Percentiles rank a stretch among this genome's conserved stretches.
These are phyloP conservation scores for Mylabris phalerata DNA, from an alignment of 1,140 invertebrate genomes.

Conservation along the genomic window DNA sequence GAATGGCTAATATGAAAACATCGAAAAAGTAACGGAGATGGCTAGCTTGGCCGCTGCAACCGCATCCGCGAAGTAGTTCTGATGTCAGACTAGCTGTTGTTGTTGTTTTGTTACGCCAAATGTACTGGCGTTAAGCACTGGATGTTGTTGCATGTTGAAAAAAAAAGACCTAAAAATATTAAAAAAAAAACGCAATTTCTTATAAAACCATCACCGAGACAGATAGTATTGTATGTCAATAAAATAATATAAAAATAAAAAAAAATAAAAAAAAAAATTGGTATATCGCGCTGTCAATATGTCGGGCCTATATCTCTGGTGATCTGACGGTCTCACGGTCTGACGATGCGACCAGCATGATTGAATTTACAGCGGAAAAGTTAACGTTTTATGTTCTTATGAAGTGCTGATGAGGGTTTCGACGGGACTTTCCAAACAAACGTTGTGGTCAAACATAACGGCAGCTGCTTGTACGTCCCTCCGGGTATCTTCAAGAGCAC, in stretches of 20 bases:
- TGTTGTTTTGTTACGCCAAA: constrained; percentile 12
- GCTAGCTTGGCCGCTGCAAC: constrained; percentile 27
- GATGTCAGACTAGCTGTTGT: constrained; percentile 13
- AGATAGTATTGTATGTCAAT: background rate
- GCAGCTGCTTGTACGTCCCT: constrained; percentile 93
- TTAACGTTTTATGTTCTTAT: constrained; percentile 42
- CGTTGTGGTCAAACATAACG: constrained; percentile 92
- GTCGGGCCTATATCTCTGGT: constrained; percentile 7
- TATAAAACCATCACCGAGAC: constrained; percentile 1
- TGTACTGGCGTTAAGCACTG: constrained; percentile 15
- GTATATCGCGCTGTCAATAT: constrained; percentile 5
- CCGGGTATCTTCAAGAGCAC: constrained; percentile 98
- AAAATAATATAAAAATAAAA: too few species aligned
- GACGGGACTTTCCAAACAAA: constrained; percentile 96
- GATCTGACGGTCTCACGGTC: constrained; percentile 7
- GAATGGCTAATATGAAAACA: background rate
- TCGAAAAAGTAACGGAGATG: constrained; percentile 16
- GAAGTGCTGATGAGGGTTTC: constrained; percentile 95
- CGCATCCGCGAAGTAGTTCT: constrained; percentile 8
- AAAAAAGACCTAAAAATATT: too few species aligned
- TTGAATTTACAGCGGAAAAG: constrained; percentile 18
- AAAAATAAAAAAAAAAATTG: too few species aligned
- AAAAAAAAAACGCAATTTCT: constrained; percentile 6
- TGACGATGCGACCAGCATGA: constrained; percentile 18
- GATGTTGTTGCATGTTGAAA: constrained; percentile 27